Evolutionary conservation across 2,888 invertebrate genomes (phyloP), one percentile per base, ranked within the genome.

Genomic region (Sicus ferrugineus): DNA sequence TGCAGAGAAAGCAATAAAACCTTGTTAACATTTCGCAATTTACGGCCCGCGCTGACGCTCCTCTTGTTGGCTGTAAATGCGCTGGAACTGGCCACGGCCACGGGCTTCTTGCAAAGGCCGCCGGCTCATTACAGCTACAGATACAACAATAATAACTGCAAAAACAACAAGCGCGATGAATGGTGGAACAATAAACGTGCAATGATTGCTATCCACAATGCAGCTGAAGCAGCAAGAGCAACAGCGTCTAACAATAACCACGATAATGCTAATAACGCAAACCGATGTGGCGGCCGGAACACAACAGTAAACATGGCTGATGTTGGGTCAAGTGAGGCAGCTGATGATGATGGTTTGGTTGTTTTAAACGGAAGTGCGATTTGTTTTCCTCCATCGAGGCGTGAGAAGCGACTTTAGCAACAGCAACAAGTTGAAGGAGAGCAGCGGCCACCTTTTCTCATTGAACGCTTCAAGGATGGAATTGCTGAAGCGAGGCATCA

Each of bases 21-120:
- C 74, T 77, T 84, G 77, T 77, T 84, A 72, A 79, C 79, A 75
- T 84, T 83, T 76, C 84, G 85, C 77, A 85, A 85, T 80, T 76
- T 80, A 75, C 81, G 84, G 64, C 82, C 84, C 65, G 78, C 80
- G 69, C 74, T 80, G 69, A 80, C 79, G 72, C 72, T 85, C 67
- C 75, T 81, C 14, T 72, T 85, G 68, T 73, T 85, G 73, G 77
- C 81, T 70, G 75, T 82, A 73, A 84, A 83, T 74, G 80, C 81
- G 68, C 75, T 84, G 71, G 83, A 85, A 74, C 70, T 85, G 72
- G 81, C 80, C 64, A 78, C 79, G 58, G 80, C 82, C 70, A 34
- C 38, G 11, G 78, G 81, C 59, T 71, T 85, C n/a, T n/a, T n/a
- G n/a, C n/a, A n/a, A 70, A 81, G 84, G 7, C 61, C 76, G 69